Conservation (phyloP, 2,113 vertebrate species). For the Lanius ludovicianus region DNA sequence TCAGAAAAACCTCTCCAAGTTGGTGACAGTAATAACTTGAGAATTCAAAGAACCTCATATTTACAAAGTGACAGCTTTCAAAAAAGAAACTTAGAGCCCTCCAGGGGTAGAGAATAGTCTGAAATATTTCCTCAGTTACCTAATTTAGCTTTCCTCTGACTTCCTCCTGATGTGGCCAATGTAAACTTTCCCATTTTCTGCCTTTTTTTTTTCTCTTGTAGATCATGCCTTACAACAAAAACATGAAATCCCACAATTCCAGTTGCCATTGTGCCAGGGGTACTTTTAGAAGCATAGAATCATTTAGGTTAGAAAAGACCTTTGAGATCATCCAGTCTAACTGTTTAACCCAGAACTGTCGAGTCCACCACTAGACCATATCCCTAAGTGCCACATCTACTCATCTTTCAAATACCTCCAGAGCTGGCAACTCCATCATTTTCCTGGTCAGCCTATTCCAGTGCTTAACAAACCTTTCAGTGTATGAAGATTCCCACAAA, state of each 20-base stretch:
- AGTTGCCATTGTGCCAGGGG: background rate
- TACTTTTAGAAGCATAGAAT: background rate
- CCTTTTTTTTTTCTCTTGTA: background rate
- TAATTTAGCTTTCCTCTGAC: constrained; percentile 16
- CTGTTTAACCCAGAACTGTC: background rate
- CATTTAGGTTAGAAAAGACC: background rate
- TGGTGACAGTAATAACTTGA: background rate
- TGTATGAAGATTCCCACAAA: background rate
- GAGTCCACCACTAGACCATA: background rate
- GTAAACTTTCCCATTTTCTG: constrained; percentile 14
- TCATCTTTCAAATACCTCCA: background rate
- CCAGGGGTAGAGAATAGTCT: background rate
- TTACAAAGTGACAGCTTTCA: constrained; percentile 26
- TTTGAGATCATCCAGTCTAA: background rate
- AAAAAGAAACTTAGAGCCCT: constrained; percentile 8
- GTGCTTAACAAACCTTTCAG: background rate
- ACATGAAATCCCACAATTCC: background rate
- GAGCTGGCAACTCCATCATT: background rate
- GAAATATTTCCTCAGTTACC: constrained; percentile 35
- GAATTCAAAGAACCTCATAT: constrained; percentile 9
- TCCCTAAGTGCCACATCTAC: background rate
- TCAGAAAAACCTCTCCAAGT: background rate
- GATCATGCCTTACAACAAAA: background rate
- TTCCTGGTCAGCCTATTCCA: background rate
- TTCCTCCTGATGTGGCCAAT: constrained; percentile 12